Percentiles rank a stretch among this genome's conserved stretches.
Evolutionary conservation across 2,797 vertebrate genomes (phyloP).

Genomic region (Podargus strigoides): DNA sequence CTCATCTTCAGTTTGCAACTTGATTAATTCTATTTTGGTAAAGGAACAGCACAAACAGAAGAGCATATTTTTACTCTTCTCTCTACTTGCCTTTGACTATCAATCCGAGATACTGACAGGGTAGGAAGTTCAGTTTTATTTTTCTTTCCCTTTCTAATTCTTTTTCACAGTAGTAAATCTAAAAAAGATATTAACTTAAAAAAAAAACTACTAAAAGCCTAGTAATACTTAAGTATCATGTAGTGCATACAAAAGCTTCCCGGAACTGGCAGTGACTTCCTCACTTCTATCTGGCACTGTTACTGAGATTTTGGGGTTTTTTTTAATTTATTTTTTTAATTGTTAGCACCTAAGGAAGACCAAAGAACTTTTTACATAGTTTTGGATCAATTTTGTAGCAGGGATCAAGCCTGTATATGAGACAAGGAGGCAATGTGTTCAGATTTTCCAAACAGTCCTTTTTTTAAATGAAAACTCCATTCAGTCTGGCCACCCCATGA

Average conservation of each 20-base stretch:
- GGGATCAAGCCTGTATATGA: not conserved
- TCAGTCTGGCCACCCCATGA: not conserved
- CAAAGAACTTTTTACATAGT: not conserved
- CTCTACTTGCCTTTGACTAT: not conserved
- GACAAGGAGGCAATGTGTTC: not conserved
- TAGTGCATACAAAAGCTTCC: not conserved
- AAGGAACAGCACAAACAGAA: not conserved
- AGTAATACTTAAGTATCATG: not conserved
- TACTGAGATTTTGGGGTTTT: not conserved
- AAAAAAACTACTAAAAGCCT: not conserved
- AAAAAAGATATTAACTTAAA: not conserved
- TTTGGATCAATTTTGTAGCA: not conserved
- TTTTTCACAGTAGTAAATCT: not conserved
- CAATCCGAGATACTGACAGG: not conserved
- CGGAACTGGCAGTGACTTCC: not conserved
- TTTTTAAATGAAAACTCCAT: not conserved
- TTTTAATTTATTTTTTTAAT: rapidly evolving
- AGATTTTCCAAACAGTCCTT: not conserved
- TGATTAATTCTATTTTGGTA: not conserved
- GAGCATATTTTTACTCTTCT: not conserved
- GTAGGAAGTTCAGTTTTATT: not conserved
- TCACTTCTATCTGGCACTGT: not conserved
- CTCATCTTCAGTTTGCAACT: not conserved
- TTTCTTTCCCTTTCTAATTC: not conserved
- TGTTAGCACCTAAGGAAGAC: not conserved